Conservation (phyloP, 1,140 invertebrate genomes). For the Andrena cerasifolii region DNA sequence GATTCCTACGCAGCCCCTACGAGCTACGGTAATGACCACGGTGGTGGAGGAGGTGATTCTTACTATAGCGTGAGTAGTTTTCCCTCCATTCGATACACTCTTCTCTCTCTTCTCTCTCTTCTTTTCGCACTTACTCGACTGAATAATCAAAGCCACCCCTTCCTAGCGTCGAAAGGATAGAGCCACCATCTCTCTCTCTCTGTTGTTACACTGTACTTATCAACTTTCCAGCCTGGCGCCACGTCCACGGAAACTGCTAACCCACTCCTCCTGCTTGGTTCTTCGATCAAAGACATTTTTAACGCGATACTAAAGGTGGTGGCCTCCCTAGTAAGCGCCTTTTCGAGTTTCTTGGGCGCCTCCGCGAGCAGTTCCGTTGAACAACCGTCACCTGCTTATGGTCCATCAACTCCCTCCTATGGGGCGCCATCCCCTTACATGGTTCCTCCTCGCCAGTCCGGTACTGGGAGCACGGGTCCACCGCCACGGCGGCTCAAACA, state of each 20-base stretch:
- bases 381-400: constrained; percentile 32
- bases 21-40: constrained; percentile 32
- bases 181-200: not conserved
- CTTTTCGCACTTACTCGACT: not conserved
- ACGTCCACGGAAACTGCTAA: constrained; percentile 69
- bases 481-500: not conserved
- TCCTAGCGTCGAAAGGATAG: no score
- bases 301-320: constrained; percentile 70
- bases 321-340: constrained; percentile 67
- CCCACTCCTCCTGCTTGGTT: constrained; percentile 66
- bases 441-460: not conserved
- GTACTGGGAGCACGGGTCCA: not conserved
- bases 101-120: not conserved
- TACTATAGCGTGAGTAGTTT: constrained; percentile 54
- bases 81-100: not conserved
- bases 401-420: constrained; percentile 51
- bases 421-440: not conserved
- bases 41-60: not conserved
- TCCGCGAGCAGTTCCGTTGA: constrained; percentile 60
- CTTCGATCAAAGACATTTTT: constrained; percentile 73
- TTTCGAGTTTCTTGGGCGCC: constrained; percentile 69
- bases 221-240: constrained; percentile 44
- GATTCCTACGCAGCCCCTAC: constrained; percentile 49
- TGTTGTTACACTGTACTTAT: constrained; percentile 12
- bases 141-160: not conserved